A percentile compares a stretch with the other conserved stretches of the same genome.
Conservation (phyloP, 2,888 invertebrate genomes). For the Fragum whitleyi region DNA sequence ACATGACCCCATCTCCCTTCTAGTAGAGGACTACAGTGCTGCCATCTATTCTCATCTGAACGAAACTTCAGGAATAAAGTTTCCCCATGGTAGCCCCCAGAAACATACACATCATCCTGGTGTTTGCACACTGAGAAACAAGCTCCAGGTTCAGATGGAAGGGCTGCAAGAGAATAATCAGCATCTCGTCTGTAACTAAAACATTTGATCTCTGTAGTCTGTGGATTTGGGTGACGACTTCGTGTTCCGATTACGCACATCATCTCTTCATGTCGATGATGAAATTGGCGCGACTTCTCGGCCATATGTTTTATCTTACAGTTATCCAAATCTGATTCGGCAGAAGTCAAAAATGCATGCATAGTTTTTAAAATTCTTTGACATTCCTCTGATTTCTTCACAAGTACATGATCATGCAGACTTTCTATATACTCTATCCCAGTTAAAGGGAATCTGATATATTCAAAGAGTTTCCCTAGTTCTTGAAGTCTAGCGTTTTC, state of each 20-base stretch:
- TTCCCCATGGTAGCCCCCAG: slow-evolving; percentile 68
- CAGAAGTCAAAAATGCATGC: slow-evolving; percentile 37
- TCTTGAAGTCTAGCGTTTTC: slow-evolving; percentile 82
- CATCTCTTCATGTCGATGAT: slow-evolving; percentile 68
- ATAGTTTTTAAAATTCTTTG: slow-evolving; percentile 35
- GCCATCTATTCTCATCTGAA: slow-evolving; percentile 64
- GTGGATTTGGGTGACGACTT: slow-evolving; percentile 68
- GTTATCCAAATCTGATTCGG: slow-evolving; percentile 26
- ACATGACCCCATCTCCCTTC: slow-evolving; percentile 70
- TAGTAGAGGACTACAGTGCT: slow-evolving; percentile 61
- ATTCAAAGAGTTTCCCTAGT: slow-evolving; percentile 56
- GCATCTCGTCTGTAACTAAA: slow-evolving; percentile 68
- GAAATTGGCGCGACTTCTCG: slow-evolving; percentile 55
- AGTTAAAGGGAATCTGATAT: slow-evolving; percentile 66
- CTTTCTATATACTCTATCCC: slow-evolving; percentile 63
- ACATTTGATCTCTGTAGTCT: slow-evolving; percentile 69
- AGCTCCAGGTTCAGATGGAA: slow-evolving; percentile 70
- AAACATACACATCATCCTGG: slow-evolving; percentile 64
- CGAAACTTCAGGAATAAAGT: slow-evolving; percentile 64
- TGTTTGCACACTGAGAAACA: slow-evolving; percentile 70
- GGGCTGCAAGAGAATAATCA: slow-evolving; percentile 61
- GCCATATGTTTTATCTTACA: slow-evolving; percentile 28
- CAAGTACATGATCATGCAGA: slow-evolving; percentile 30
- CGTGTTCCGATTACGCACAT: slow-evolving; percentile 70
- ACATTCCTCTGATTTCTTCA: slow-evolving; percentile 24